phyloP scores from a whole-genome alignment of 2,888 invertebrate species.

The Therioaphis trifolii region DNA sequence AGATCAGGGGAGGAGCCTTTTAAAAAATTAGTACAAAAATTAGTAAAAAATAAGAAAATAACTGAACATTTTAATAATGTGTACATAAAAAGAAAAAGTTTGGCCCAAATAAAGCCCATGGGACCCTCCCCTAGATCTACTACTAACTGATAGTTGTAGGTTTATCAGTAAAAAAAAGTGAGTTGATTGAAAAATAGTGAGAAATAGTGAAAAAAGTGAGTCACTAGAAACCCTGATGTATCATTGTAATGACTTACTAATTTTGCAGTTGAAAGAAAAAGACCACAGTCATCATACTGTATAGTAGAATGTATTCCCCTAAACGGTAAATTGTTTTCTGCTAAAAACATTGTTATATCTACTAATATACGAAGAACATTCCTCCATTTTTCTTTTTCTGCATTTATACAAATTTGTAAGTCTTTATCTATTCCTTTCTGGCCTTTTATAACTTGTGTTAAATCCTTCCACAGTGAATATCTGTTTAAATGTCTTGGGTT shows the following conservation, averaged over 20 bases:
- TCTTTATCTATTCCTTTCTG: conserved; percentile 16
- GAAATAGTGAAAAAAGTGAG: too few relatives aligned
- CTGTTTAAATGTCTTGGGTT: background rate
- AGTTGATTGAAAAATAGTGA: too few relatives aligned
- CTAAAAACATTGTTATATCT: conserved; percentile 26
- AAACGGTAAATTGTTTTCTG: conserved; percentile 34
- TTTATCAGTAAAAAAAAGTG: too few relatives aligned
- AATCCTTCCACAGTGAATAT: conserved; percentile 24
- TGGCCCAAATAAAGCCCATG: too few relatives aligned
- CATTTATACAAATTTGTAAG: conserved; percentile 11
- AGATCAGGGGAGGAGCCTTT: too few relatives aligned
- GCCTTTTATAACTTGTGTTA: conserved; percentile 10
- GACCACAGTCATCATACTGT: conserved; percentile 3
- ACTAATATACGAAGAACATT: background rate
- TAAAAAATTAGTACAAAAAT: too few relatives aligned
- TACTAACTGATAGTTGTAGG: too few relatives aligned
- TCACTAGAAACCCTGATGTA: too few relatives aligned
- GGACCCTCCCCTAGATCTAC: too few relatives aligned
- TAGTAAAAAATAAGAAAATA: too few relatives aligned
- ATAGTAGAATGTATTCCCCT: conserved; percentile 11
- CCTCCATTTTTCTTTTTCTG: conserved; percentile 26
- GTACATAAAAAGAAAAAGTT: too few relatives aligned
- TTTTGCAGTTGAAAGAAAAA: conserved; percentile 16
- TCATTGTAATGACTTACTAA: conserved; percentile 15
- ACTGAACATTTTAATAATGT: too few relatives aligned